These are phyloP conservation scores for Galeruca laticollis DNA, from an alignment of 2,888 invertebrate species.

Conservation along the genomic window DNA sequence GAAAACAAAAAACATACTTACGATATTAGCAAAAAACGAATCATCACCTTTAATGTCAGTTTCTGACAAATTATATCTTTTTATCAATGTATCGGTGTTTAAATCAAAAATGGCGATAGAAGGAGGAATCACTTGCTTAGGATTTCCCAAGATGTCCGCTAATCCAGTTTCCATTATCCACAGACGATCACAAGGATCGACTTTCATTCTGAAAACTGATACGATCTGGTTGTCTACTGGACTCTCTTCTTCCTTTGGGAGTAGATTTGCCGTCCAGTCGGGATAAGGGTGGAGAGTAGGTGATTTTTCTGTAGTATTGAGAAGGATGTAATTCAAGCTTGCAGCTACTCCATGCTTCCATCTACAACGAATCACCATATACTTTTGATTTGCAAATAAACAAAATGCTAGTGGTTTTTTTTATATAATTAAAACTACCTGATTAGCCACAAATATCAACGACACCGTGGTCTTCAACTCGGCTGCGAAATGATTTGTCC, in stretches of 20 bases:
- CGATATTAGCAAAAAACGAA: slow-evolving; percentile 85
- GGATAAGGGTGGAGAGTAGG: slow-evolving; percentile 82
- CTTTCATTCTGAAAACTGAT: slow-evolving; percentile 79
- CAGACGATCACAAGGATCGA: slow-evolving; percentile 82
- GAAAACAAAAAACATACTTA: slow-evolving; percentile 68
- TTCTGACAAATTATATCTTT: slow-evolving; percentile 78
- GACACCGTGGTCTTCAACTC: no score
- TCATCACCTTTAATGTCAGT: slow-evolving; percentile 79
- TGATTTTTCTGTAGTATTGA: slow-evolving; percentile 73
- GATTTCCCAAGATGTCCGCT: slow-evolving; percentile 78
- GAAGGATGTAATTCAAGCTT: slow-evolving; percentile 75
- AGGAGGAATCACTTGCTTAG: slow-evolving; percentile 74
- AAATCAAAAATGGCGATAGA: slow-evolving; percentile 80
- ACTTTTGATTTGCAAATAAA: no score
- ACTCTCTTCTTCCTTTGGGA: slow-evolving; percentile 72
- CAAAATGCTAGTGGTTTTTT: no score
- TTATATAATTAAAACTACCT: no score
- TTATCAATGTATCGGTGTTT: slow-evolving; percentile 79
- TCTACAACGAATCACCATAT: slow-evolving; percentile 57
- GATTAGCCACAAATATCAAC: no score
- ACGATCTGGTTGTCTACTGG: slow-evolving; percentile 72
- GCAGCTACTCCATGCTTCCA: slow-evolving; percentile 79
- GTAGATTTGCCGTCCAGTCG: slow-evolving; percentile 81
- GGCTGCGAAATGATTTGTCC: no score
- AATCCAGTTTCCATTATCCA: slow-evolving; percentile 88